Evolutionary conservation across 2,888 invertebrate genomes (phyloP), one percentile per base, ranked within the genome.

Genomic region (Gymnoscelis rufifasciata): DNA sequence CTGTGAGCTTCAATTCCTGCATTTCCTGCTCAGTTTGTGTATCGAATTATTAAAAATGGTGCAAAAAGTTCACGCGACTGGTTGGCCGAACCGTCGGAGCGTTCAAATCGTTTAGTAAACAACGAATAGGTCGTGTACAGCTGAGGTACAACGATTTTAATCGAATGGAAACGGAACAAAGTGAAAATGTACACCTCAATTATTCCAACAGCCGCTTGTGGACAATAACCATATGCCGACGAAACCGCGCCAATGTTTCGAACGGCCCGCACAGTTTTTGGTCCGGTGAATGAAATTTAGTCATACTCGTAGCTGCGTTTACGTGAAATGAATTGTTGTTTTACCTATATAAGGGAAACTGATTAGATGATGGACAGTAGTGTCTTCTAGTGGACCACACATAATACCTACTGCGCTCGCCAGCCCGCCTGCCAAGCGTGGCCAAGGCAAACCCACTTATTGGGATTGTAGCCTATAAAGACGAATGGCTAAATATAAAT

Each of bases 161-260:
- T 87, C 87, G 86, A 86, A 83, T 84, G 87, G 87, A 87, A 84
- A 84, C 83, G 79, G 86, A 83, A 84, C 86, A 87, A 87, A 86
- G 86, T 86, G 87, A 86, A 87, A 87, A 86, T 87, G 86, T 83
- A 86, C 87, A 87, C 87, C 87, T 87, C 87, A 87, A 87, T 87
- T 87, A 87, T 84, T 87, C 84, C 77, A 78, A 72, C 80, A 68
- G 71, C 66, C 74, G 79, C 69, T 74, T 71, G 72, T 77, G 82
- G 82, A 83, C 82, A 83, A 84, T 81, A 78, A 72, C 75, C 75
- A 75, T 71, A 74, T 74, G 76, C 75, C 75, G 75, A 71, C 72
- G 69, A 67, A 69, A 64, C 63, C 67, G 66, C 62, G 64, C 71
- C 71, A 67, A 64, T 68, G 64, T 66, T 65, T 59, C 60, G 64